Base-by-base conservation (phyloP, 2,113 vertebrate genomes). In the Otis tarda region DNA sequence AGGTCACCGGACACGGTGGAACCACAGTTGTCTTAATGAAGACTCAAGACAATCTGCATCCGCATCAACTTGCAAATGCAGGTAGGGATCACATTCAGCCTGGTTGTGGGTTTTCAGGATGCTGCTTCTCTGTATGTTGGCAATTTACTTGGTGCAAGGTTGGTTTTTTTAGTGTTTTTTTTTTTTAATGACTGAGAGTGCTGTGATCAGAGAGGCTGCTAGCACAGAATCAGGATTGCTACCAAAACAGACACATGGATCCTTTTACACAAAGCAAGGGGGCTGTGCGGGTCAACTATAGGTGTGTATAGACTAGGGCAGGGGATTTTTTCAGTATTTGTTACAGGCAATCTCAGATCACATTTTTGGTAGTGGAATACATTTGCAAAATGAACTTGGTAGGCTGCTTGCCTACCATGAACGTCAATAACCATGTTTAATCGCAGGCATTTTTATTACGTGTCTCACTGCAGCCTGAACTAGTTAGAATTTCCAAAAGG, bases 251-350 rank as follows among this genome's bases (percentile, higher is more conserved):
- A 49, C 6, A 9, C 35, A 33, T 0, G 4, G 57, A 95, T 79
- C 39, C 43, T 87, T 89, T 88, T 63, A 61, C 31, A 81, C 55
- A 61, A 78, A 84, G 86, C 1, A 0, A 13, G 4, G 28, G 23
- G 10, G 2, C 12, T 12, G 19, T 43, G 25, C 49, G 43, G 60
- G 47, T 93, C 37, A 50, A 17, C 39, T 85, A 15, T 12, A 79
- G 31, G 33, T 85, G 50, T 31, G 50, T 61, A 43, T 39, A 75
- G 59, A 68, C 33, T 71, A 73, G 91, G 57, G 39, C 57, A 85
- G 89, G 85, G 93, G 83, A 67, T 90, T 88, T 96, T 96, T 95
- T 84, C 83, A 92, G 55, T 91, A 89, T 89, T 97, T 95, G n/a
- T 74, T 94, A 93, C 86, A 92, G 81, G 93, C 89, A 94, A 89